A percentile compares a stretch with the other conserved stretches of the same genome.
phyloP scores from a whole-genome alignment of 2,888 invertebrate genomes.

The Endomychus coccineus region DNA sequence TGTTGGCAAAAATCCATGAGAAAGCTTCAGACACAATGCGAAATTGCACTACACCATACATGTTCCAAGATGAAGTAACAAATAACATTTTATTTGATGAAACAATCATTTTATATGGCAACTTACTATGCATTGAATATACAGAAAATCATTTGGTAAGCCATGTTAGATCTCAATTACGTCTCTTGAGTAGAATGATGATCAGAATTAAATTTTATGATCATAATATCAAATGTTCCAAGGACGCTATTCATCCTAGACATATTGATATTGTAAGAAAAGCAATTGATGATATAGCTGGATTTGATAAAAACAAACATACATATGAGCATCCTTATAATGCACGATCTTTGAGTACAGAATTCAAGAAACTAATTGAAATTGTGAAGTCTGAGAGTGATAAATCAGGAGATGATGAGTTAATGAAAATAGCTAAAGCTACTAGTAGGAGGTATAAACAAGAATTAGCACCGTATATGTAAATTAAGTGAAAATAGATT shows the following conservation, averaged over 20 bases:
- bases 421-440: neutral
- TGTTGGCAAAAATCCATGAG: neutral
- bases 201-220: neutral
- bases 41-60: neutral
- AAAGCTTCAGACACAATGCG: conserved; percentile 1
- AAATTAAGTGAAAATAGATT: neutral
- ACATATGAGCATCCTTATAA: neutral
- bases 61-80: neutral
- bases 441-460: neutral
- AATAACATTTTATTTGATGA: neutral
- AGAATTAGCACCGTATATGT: neutral
- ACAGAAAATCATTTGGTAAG: neutral
- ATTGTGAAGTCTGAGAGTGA: neutral
- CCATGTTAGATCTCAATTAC: conserved; percentile 1
- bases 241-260: neutral
- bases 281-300: neutral
- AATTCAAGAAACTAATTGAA: neutral
- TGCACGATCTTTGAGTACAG: neutral
- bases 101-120: neutral
- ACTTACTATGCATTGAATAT: neutral
- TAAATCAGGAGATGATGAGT: neutral
- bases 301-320: neutral
- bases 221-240: neutral
- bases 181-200: neutral
- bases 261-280: neutral